Conservation (phyloP, 2,888 invertebrate species). For the Callosobruchus maculatus region DNA sequence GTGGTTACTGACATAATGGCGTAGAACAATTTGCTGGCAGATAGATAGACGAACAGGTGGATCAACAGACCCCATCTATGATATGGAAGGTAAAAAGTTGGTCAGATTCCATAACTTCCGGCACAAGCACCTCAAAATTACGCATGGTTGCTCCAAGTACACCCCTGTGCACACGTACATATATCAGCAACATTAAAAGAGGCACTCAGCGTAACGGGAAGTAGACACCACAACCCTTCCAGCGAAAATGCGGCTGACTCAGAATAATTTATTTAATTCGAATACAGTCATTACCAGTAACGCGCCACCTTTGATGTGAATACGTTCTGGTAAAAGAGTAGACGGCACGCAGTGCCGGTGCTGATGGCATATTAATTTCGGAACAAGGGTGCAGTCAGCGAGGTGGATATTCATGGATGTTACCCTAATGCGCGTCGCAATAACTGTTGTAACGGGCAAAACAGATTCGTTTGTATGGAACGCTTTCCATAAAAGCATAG, state of each 20-base stretch:
- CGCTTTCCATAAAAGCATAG: too few species aligned
- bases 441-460: too few species aligned
- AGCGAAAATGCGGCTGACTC: background rate
- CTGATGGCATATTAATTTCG: background rate
- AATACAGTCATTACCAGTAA: background rate
- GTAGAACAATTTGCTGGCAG: too few species aligned
- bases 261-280: background rate
- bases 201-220: background rate
- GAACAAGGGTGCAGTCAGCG: background rate
- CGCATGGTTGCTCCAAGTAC: too few species aligned
- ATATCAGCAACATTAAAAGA: background rate
- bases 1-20: too few species aligned
- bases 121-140: too few species aligned
- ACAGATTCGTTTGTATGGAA: too few species aligned
- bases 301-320: background rate
- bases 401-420: background rate
- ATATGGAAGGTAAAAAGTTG: too few species aligned
- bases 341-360: background rate
- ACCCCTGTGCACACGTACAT: background rate
- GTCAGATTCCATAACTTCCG: too few species aligned
- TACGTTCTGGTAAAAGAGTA: background rate
- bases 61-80: too few species aligned
- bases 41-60: too few species aligned
- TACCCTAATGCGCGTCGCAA: background rate
- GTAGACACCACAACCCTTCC: background rate